Evolutionary conservation across 2,888 invertebrate genomes (phyloP).

Genomic region (Sminthurides aquaticus): DNA sequence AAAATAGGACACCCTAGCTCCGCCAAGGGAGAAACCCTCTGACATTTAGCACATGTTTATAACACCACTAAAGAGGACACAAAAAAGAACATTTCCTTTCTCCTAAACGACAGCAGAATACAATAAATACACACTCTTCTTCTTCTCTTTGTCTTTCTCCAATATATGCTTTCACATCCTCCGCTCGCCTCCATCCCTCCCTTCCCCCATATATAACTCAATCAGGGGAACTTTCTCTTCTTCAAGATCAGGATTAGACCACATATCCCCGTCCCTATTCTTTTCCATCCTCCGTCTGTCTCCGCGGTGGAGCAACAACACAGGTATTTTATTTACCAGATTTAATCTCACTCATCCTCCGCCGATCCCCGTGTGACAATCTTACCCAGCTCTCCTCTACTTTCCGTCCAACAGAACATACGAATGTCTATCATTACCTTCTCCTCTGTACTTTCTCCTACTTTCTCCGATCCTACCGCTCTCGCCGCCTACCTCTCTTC

Average conservation of each 20-base stretch:
- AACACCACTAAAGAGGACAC: background rate
- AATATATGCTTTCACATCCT: no score
- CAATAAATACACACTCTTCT: background rate
- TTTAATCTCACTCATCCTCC: background rate
- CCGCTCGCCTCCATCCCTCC: no score
- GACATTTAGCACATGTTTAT: background rate
- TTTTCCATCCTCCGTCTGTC: background rate
- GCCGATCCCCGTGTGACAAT: background rate
- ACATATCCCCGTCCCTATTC: background rate
- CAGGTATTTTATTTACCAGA: background rate
- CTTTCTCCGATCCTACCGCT: background rate
- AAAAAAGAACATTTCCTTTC: background rate
- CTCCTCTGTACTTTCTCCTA: background rate
- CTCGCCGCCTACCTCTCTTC: background rate
- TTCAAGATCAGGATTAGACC: background rate
- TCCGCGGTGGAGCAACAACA: background rate
- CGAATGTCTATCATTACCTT: background rate
- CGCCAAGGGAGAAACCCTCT: background rate
- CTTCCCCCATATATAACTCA: background rate
- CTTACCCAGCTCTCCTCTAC: background rate
- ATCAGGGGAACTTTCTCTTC: background rate
- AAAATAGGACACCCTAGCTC: background rate
- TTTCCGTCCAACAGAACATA: background rate
- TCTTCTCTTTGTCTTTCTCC: background rate
- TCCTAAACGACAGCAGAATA: background rate